Percentiles rank a stretch among this genome's conserved stretches.
These are phyloP conservation scores for Pseudococcus longispinus DNA, from an alignment of 2,888 invertebrate species.

Conservation along the genomic window DNA sequence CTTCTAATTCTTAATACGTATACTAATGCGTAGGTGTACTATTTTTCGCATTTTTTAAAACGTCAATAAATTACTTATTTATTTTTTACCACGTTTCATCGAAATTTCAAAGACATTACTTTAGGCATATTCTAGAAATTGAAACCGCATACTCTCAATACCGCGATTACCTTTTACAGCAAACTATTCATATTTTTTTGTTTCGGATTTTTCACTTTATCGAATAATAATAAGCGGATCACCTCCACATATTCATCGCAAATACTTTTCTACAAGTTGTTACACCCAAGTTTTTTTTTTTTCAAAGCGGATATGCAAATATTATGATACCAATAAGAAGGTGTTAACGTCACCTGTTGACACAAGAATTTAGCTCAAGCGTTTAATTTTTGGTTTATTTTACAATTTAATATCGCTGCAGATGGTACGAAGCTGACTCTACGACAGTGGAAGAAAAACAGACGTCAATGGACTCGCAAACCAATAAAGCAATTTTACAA, in stretches of 20 bases:
- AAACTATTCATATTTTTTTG: neutral
- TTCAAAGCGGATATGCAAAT: neutral
- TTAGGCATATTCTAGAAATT: neutral
- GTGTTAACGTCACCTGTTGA: neutral
- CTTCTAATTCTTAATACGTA: no score
- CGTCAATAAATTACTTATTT: no score
- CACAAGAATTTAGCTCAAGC: neutral
- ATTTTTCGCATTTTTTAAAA: no score
- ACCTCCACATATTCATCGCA: conserved; percentile 6
- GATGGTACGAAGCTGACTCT: neutral
- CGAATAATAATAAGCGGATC: conserved; percentile 3
- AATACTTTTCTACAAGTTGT: neutral
- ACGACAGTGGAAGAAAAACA: neutral
- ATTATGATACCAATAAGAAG: neutral
- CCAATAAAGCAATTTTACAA: no score
- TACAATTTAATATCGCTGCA: neutral
- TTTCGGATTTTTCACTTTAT: neutral
- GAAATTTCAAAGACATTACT: neutral
- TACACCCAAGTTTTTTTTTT: neutral
- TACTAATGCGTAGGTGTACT: no score
- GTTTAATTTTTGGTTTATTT: neutral
- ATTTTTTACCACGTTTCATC: neutral
- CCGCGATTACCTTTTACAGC: neutral
- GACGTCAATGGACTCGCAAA: neutral
- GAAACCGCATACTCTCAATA: neutral